These are phyloP conservation scores for Melieria picta DNA, from an alignment of 2,888 invertebrate species.

Conservation along the genomic window DNA sequence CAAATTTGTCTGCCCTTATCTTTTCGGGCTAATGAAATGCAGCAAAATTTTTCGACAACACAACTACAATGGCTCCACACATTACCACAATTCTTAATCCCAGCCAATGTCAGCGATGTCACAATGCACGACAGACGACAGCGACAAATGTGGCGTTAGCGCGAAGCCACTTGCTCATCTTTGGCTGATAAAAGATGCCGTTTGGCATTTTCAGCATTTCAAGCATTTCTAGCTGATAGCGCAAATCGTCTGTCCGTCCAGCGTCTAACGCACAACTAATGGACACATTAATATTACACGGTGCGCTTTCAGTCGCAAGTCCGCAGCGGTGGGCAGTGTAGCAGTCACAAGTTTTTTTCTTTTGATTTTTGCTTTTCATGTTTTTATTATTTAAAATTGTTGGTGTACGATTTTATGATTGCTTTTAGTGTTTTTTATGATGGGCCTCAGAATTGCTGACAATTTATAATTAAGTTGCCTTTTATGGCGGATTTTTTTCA, in stretches of 20 bases:
- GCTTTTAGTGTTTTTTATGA: constrained; percentile 38
- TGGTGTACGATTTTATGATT: constrained; percentile 23
- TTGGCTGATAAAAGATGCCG: too few relatives aligned
- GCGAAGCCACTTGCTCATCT: too few relatives aligned
- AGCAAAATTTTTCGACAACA: constrained; percentile 8
- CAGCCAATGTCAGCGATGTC: constrained; percentile 20
- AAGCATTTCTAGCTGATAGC: background rate
- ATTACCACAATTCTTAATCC: constrained; percentile 21
- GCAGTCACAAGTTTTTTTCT: background rate
- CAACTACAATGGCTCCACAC: background rate
- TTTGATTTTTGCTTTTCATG: too few relatives aligned
- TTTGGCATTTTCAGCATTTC: too few relatives aligned
- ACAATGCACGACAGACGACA: background rate
- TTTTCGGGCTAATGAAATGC: constrained; percentile 17
- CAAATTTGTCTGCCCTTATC: constrained; percentile 6
- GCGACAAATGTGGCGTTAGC: background rate
- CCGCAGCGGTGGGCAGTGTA: constrained; percentile 6
- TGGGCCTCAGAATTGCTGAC: constrained; percentile 33
- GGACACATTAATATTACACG: constrained; percentile 32
- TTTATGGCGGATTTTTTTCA: background rate
- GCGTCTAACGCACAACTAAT: constrained; percentile 26
- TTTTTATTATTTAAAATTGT: too few relatives aligned
- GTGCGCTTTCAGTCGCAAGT: background rate
- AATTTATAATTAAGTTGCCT: constrained; percentile 38
- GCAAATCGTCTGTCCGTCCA: constrained; percentile 1